Evolutionary conservation across 2,888 invertebrate genomes (phyloP).

Genomic region (Diplolepis rosae): DNA sequence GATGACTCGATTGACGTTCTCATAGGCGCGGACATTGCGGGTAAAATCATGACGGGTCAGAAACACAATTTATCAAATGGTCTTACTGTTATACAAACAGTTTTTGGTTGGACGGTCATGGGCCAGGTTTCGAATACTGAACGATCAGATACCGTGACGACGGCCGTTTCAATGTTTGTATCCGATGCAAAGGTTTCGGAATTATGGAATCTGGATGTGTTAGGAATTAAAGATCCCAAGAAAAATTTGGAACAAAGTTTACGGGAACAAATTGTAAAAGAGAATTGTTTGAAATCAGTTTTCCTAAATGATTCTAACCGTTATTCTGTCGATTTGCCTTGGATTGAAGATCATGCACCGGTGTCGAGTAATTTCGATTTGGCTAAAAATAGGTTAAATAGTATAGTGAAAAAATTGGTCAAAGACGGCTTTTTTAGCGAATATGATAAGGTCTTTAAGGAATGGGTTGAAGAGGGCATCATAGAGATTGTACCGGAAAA

Average conservation of each 20-base stretch:
- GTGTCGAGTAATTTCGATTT: conserved; percentile 53
- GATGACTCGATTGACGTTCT: too few relatives aligned
- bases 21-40: too few relatives aligned
- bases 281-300: conserved; percentile 58
- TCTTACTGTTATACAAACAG: conserved; percentile 52
- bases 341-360: conserved; percentile 60
- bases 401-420: conserved; percentile 45
- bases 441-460: conserved; percentile 53
- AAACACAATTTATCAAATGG: too few relatives aligned
- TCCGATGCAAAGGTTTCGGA: conserved; percentile 50
- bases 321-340: conserved; percentile 56
- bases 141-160: conserved; percentile 34
- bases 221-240: conserved; percentile 60
- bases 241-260: conserved; percentile 49
- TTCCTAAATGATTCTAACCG: conserved; percentile 51
- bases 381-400: conserved; percentile 53
- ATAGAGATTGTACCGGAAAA: conserved; percentile 52
- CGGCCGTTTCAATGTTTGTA: conserved; percentile 42
- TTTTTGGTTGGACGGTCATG: conserved; percentile 55
- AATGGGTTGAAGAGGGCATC: conserved; percentile 53
- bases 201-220: conserved; percentile 60
- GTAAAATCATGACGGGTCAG: too few relatives aligned
- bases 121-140: conserved; percentile 41
- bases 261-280: conserved; percentile 47
- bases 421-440: conserved; percentile 43